Evolutionary conservation across 2,797 vertebrate genomes (phyloP).

Genomic region (Pelobates cultripes): DNA sequence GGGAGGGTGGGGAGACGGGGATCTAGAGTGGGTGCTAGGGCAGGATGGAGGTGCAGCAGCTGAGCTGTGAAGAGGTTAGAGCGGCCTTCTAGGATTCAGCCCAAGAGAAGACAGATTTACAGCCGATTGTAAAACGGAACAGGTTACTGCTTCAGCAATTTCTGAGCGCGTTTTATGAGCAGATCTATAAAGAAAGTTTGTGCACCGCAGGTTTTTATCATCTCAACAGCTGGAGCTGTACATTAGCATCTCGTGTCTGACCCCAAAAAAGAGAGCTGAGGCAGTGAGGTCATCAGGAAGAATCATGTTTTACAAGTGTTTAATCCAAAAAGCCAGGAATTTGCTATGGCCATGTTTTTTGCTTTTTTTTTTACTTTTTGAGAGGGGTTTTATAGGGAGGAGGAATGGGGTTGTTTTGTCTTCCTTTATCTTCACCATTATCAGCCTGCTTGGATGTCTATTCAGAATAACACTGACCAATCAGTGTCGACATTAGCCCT

Average conservation of each 20-base stretch:
- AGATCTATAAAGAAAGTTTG: conserved; percentile 48
- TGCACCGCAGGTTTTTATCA: conserved; percentile 59
- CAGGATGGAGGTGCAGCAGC: conserved; percentile 2
- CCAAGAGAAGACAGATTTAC: conserved; percentile 44
- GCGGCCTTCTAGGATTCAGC: conserved; percentile 41
- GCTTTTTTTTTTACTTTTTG: too few species aligned
- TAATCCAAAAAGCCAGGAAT: background rate
- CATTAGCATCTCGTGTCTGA: conserved; percentile 47
- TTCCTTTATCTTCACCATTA: too few species aligned
- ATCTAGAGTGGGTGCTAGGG: background rate
- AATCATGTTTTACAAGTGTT: background rate
- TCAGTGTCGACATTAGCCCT: too few species aligned
- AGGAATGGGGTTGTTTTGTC: too few species aligned
- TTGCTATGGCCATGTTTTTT: background rate
- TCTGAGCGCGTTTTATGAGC: conserved; percentile 45
- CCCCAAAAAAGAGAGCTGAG: conserved; percentile 35
- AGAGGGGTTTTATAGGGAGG: too few species aligned
- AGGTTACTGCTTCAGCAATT: conserved; percentile 55
- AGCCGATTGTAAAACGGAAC: conserved; percentile 46
- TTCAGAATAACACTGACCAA: too few species aligned
- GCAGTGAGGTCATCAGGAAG: conserved; percentile 12
- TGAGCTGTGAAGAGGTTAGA: conserved; percentile 41
- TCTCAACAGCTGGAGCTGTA: conserved; percentile 61
- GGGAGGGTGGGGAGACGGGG: background rate
- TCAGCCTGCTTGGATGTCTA: too few species aligned